Conservation (phyloP, 2,888 invertebrate genomes). For the Rhagophthalmus giganteus region DNA sequence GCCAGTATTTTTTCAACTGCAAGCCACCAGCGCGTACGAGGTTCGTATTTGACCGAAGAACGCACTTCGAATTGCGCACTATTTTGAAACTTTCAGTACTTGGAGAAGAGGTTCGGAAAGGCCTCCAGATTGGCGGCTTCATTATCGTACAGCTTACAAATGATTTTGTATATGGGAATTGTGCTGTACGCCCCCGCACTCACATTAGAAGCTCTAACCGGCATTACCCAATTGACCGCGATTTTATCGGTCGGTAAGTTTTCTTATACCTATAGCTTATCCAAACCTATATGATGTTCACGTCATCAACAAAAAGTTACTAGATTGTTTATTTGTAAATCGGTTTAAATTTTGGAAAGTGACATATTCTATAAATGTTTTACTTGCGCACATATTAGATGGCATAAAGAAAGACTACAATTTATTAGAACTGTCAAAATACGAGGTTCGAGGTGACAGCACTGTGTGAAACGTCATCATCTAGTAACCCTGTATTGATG, state of each 20-base stretch:
- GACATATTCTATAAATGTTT: too few relatives aligned
- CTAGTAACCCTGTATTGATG: too few relatives aligned
- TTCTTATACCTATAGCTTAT: too few relatives aligned
- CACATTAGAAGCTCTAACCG: slow-evolving; percentile 84
- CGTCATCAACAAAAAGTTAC: too few relatives aligned
- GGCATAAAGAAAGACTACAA: too few relatives aligned
- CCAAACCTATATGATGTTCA: too few relatives aligned
- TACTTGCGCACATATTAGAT: too few relatives aligned
- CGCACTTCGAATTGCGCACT: background rate
- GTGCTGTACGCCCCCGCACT: slow-evolving; percentile 93
- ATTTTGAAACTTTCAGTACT: slow-evolving; percentile 65
- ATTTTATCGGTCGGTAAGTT: slow-evolving; percentile 68
- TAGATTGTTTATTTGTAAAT: too few relatives aligned
- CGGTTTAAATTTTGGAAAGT: too few relatives aligned
- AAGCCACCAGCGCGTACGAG: slow-evolving; percentile 88
- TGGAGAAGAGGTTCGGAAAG: slow-evolving; percentile 84
- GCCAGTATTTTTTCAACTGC: slow-evolving; percentile 83
- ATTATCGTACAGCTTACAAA: slow-evolving; percentile 82
- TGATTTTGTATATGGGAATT: slow-evolving; percentile 88
- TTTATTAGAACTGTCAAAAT: too few relatives aligned
- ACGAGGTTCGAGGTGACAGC: too few relatives aligned
- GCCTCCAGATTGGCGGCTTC: slow-evolving; percentile 77
- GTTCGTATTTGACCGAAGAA: slow-evolving; percentile 49
- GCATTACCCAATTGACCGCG: slow-evolving; percentile 71
- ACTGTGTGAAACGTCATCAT: too few relatives aligned